Evolutionary conservation across 1,140 invertebrate genomes (phyloP).

Genomic region (Leptopilina boulardi): DNA sequence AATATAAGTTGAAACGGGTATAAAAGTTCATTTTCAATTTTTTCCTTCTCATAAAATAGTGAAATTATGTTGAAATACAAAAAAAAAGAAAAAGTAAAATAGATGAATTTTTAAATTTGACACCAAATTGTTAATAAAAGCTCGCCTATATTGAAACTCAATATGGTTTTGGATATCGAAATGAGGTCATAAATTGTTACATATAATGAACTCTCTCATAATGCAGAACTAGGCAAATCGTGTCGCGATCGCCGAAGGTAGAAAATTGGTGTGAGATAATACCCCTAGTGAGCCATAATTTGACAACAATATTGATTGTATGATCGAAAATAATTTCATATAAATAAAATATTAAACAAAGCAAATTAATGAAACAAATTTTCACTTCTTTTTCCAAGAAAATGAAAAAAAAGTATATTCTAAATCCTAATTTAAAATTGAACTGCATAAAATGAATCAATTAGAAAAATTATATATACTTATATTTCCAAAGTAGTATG

Average conservation of each 20-base stretch:
- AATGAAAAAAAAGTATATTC: too few relatives aligned
- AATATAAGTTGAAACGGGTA: background rate
- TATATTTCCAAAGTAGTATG: too few relatives aligned
- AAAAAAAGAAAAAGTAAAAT: background rate
- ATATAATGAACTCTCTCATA: slow-evolving; percentile 9
- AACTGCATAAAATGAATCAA: too few relatives aligned
- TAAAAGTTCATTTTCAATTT: too few relatives aligned
- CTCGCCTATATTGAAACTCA: background rate
- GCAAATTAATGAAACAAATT: background rate
- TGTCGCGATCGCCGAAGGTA: slow-evolving; percentile 2
- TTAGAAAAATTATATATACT: too few relatives aligned
- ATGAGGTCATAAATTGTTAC: slow-evolving; percentile 9
- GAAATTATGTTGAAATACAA: background rate
- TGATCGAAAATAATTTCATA: background rate
- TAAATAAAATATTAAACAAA: background rate
- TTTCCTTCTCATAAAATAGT: background rate
- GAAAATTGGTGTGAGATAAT: background rate
- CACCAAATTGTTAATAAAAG: background rate
- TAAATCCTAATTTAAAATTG: too few relatives aligned
- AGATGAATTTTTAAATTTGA: background rate
- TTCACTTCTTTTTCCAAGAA: background rate
- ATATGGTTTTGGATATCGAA: background rate
- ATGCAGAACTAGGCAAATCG: background rate
- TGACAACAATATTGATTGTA: background rate
- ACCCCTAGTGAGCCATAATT: slow-evolving; percentile 1